Base-by-base conservation (phyloP, 2,113 vertebrate species). In the Cairina moschata region DNA sequence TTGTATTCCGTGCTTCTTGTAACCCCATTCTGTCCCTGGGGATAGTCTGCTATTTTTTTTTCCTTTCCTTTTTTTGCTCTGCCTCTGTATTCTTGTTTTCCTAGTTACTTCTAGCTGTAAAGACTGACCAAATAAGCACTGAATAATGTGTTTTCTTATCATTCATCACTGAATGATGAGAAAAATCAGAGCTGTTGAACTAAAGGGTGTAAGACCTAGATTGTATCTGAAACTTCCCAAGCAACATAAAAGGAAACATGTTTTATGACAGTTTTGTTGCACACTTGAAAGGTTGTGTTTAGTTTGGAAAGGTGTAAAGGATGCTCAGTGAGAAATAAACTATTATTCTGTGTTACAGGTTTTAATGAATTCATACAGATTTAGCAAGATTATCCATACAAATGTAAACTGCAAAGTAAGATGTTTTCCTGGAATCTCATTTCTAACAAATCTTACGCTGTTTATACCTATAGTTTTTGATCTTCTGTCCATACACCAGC, bases 391-490 rank as follows among this genome's bases (percentile, higher is more conserved):
- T 79, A 67, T 29, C 48, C 17, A 85, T 77, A 48, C 29, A 40
- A 84, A 59, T 8, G 79, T 21, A 71, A 82, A 58, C 59, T 82
- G 66, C 55, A 55, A 8, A 8, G 22, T 36, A 75, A 88, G 50
- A 26, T 80, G 67, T 55, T 89, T 58, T 91, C 20, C 59, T 55
- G 55, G 81, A 62, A 72, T 73, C 56, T 89, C 15, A 59, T 72
- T 80, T 79, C 18, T 93, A 46, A 46, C 32, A 77, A 71, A 78
- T 75, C 68, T 44, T 32, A 5, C 3, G 12, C n/a, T 85, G 17
- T 85, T 88, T 83, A 52, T 31, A 89, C 59, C 52, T 86, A 38
- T 44, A 56, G 32, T 23, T 90, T 91, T 85, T 96, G 65, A 89
- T 95, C 83, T 89, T 56, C 31, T 6, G 7, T 90, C 81, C 75